Evolutionary conservation across 2,888 invertebrate species (phyloP), one percentile per base, ranked within the genome.

Genomic region (Corythucha ciliata): DNA sequence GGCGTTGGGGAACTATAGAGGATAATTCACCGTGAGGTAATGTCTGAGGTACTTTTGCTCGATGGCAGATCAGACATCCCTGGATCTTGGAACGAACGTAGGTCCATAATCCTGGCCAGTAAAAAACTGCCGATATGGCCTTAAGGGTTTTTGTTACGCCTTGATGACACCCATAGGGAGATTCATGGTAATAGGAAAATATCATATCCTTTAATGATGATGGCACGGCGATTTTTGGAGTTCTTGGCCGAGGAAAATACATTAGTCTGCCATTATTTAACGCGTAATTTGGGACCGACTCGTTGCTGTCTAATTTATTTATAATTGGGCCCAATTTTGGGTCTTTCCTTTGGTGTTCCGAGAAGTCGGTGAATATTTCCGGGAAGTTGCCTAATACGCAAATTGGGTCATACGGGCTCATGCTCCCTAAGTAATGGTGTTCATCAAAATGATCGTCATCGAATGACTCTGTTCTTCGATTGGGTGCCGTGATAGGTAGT

Each of bases 1-100:
- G 36, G 7, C 49, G 50, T 4, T 12, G n/a, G 20, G 22, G 32
- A 3, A 25, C 5, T 10, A 14, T 32, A 2, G 40, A 41, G n/a
- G 49, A 49, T 14, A 49, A 14, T 10, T 32, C 18, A 6, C 49
- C 49, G 32, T 49, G 32, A 2, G 49, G 49, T 32, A 22, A 21
- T 10, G 40, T 12, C 4, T 14, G 6, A 3, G 41, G 26, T 5
- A 5, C 10, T 24, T 50, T 50, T 12, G 32, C 33, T 16, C 12
- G 33, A n/a, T n/a, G 10, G 16, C 50, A 50, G 8, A 20, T 22
- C 16, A 32, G 32, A n/a, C 50, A 50, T 3, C 16, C 12, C 2
- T 3, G 3, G n/a, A 50, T 26, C 4, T 21, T n/a, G 4, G 12
- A 4, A 10, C 25, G 32, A 3, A 50, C 32, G 10, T 14, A 6